phyloP scores from a whole-genome alignment of 2,888 invertebrate species.

The Altica lythri region DNA sequence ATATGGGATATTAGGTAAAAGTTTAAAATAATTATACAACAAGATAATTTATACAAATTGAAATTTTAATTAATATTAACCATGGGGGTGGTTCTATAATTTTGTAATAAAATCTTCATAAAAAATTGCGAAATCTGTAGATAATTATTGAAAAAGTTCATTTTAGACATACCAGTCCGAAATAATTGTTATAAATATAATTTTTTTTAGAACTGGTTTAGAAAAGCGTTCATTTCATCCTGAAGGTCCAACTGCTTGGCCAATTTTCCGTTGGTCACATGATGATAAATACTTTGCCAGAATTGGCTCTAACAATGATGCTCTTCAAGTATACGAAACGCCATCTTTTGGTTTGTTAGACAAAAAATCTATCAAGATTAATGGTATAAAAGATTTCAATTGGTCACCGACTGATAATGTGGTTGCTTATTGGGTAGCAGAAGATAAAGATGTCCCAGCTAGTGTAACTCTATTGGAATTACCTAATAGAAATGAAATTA shows the following conservation, averaged over 20 bases:
- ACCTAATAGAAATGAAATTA: conserved; percentile 84
- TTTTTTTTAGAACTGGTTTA: conserved; percentile 71
- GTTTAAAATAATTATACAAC: background rate
- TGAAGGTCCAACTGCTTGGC: conserved; percentile 82
- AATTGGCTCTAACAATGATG: conserved; percentile 66
- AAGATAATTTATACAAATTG: too few relatives aligned
- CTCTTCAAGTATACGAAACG: conserved; percentile 94
- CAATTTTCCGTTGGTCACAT: conserved; percentile 96
- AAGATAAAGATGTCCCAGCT: conserved; percentile 95
- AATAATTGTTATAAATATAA: background rate
- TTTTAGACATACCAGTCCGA: too few relatives aligned
- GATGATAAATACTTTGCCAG: conserved; percentile 95
- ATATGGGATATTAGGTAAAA: conserved; percentile 92
- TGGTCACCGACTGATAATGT: conserved; percentile 98
- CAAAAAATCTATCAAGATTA: conserved; percentile 91
- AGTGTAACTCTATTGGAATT: conserved; percentile 91
- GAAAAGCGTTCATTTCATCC: conserved; percentile 91
- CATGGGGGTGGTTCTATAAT: too few relatives aligned
- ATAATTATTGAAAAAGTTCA: too few relatives aligned
- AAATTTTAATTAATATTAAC: too few relatives aligned
- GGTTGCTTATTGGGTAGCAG: conserved; percentile 98
- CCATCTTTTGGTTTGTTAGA: conserved; percentile 93
- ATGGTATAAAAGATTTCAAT: conserved; percentile 89
- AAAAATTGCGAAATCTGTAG: too few relatives aligned
- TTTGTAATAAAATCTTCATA: too few relatives aligned